phyloP scores from a whole-genome alignment of 2,113 vertebrate genomes.

The Kryptolebias marmoratus region DNA sequence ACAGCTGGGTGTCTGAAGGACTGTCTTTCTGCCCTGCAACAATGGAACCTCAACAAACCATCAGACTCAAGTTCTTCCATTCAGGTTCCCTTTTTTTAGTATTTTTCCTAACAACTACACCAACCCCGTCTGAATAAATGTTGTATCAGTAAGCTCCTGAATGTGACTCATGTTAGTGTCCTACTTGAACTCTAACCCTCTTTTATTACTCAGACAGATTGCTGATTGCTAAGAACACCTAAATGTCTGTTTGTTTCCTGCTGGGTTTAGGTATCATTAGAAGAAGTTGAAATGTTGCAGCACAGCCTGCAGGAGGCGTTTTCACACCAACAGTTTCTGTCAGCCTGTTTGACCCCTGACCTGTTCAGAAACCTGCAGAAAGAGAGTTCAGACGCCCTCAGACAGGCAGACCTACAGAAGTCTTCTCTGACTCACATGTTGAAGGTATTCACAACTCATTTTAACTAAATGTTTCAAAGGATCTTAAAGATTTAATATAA shows the following conservation, averaged over 20 bases:
- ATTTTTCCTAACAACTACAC: background rate
- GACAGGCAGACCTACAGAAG: conserved; percentile 42
- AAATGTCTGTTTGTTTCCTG: conserved; percentile 3
- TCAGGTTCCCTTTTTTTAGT: conserved; percentile 62
- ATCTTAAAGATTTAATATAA: background rate
- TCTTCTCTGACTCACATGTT: conserved; percentile 47
- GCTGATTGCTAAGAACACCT: background rate
- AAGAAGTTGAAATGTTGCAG: conserved; percentile 64
- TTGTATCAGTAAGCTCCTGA: too few species aligned
- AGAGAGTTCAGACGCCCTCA: conserved; percentile 57
- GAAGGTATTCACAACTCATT: conserved; percentile 62
- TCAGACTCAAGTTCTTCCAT: conserved; percentile 50
- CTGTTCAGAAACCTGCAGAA: conserved; percentile 65
- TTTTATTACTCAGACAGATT: background rate
- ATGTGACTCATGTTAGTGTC: too few species aligned
- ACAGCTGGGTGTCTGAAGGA: conserved; percentile 60
- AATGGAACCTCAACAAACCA: conserved; percentile 67
- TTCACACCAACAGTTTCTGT: conserved; percentile 69
- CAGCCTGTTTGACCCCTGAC: conserved; percentile 63
- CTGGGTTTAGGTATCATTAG: conserved; percentile 61
- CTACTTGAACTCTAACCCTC: too few species aligned
- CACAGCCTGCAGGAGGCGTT: conserved; percentile 68
- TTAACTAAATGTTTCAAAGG: background rate
- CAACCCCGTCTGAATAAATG: too few species aligned
- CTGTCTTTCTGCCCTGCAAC: conserved; percentile 64